phyloP scores from a whole-genome alignment of 35 echinoderm and acorn worm species.

The Chiridota heheva region DNA sequence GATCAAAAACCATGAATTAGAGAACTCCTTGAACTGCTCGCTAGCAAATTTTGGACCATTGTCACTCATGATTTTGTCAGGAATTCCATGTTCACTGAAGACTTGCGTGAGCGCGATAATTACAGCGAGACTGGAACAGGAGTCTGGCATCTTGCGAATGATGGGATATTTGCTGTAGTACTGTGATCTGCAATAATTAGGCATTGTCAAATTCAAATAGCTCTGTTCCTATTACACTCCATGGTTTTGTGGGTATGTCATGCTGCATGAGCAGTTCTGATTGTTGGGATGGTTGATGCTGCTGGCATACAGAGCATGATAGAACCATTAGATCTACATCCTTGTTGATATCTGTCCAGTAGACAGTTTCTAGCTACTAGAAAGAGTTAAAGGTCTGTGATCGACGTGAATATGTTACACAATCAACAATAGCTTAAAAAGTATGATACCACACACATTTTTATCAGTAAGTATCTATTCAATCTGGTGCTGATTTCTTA shows the following conservation, averaged over 20 bases:
- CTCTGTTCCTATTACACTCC: constrained; percentile 1
- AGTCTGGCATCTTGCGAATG: background rate
- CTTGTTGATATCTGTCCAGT: constrained; percentile 60
- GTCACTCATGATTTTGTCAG: constrained; percentile 15
- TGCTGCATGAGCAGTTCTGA: constrained; percentile 28
- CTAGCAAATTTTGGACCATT: constrained; percentile 48
- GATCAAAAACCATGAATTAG: constrained; percentile 36
- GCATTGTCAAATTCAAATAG: constrained; percentile 21
- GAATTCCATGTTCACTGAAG: constrained; percentile 40
- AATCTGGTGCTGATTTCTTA: too few relatives aligned
- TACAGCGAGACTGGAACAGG: background rate
- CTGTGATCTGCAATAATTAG: constrained; percentile 14
- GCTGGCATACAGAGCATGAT: constrained; percentile 1
- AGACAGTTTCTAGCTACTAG: constrained; percentile 63
- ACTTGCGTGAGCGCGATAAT: constrained; percentile 18
- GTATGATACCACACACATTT: too few relatives aligned
- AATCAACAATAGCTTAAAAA: too few relatives aligned
- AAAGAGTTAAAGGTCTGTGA: too few relatives aligned
- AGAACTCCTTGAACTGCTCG: constrained; percentile 28
- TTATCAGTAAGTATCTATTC: too few relatives aligned
- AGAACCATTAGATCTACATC: constrained; percentile 40
- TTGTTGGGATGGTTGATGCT: constrained; percentile 47
- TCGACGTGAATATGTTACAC: too few relatives aligned
- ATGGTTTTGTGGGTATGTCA: constrained; percentile 34
- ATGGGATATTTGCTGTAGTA: constrained; percentile 27